Evolutionary conservation across 2,113 vertebrate genomes (phyloP).

Genomic region (Pedetes capensis): DNA sequence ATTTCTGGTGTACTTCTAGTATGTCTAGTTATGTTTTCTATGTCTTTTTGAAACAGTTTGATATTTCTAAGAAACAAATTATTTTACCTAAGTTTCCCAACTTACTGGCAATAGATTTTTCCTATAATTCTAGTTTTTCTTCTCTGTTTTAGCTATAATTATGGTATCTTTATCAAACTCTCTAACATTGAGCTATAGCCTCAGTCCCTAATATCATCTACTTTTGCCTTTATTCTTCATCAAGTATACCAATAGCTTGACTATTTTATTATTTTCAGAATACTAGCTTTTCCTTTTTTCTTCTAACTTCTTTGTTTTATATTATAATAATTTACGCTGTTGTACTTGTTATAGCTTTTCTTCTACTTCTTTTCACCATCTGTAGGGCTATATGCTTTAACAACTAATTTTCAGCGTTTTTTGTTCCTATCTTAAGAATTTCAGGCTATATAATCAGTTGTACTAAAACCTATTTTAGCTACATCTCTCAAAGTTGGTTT

Average conservation of each 20-base stretch:
- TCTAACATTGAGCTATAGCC: not conserved
- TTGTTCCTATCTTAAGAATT: not conserved
- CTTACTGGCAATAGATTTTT: not conserved
- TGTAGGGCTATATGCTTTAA: not conserved
- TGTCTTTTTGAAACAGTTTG: not conserved
- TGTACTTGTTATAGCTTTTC: not conserved
- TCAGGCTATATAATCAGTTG: not conserved
- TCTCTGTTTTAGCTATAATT: not conserved
- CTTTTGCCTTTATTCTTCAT: not conserved
- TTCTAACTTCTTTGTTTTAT: not conserved
- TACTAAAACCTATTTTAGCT: not conserved
- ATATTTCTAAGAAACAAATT: not conserved
- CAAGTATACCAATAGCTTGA: not conserved
- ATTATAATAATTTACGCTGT: not conserved
- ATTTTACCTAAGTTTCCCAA: not conserved
- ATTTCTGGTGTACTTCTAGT: not conserved
- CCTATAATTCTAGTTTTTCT: not conserved
- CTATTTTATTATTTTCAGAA: not conserved
- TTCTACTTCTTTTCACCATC: not conserved
- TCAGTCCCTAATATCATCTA: not conserved
- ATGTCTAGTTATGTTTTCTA: not conserved
- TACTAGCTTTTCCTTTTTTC: not conserved
- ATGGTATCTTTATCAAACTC: not conserved
- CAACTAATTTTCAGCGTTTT: not conserved
- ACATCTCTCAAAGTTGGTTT: not conserved